Evolutionary conservation across 2,888 invertebrate species (phyloP), one percentile per base, ranked within the genome.

Genomic region (Tinea pellionella): DNA sequence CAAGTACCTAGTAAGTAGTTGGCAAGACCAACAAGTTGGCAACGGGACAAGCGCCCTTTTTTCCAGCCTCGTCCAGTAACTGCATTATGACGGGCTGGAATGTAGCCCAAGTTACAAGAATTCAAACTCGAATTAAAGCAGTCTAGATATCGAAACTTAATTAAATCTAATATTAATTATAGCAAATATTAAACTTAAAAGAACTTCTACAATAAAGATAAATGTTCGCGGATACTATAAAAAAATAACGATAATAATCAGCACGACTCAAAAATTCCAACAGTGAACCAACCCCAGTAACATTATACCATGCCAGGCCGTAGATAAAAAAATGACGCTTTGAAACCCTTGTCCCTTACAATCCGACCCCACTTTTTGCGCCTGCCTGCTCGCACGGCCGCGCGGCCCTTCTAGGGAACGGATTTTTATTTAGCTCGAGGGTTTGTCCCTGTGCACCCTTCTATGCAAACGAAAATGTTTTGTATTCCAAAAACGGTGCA

Each of bases 401-500:
- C 4, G 37, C 37, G 37, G 37, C 37, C 47, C 47, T 47, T 47
- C 47, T 15, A n/a, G 47, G 47, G 47, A 47, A 47, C 47, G 2
- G 2, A 47, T 7, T 47, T 2, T 47, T 15, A 47, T 6, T 15
- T 16, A 7, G 47, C 47, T 47, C 15, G 47, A 47, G 47, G 47
- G 47, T 47, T 47, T 47, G 47, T 47, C n/a, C 47, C 47, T 47
- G 4, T 47, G 47, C 47, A 47, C 47, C 47, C 15, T 47, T 47
- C 47, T 47, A 16, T 15, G 47, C 47, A 16, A 47, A 16, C 47
- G 47, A 47, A 37, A 37, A 47, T 47, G 47, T 47, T 47, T 47
- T 47, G 47, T 47, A 47, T 47, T 47, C 9, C 15, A 47, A 47
- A 47, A 47, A 15, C 47, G 47, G 47, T 47, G 15, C 47, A 9